Conservation (phyloP, 2,797 vertebrate species). For the Chanos chanos region DNA sequence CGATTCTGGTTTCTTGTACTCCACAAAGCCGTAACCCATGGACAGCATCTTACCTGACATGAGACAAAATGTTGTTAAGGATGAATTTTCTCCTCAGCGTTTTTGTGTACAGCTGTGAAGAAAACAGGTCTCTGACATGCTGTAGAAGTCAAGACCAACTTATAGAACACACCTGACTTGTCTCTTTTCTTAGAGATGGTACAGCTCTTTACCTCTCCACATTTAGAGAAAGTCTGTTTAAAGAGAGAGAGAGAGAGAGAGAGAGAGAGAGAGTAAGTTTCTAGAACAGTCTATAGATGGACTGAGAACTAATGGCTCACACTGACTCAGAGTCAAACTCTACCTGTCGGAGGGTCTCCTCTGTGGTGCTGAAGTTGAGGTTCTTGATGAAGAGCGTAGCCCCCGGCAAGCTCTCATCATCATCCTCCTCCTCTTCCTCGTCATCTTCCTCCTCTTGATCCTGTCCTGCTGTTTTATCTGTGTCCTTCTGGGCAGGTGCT, state of each 20-base stretch:
- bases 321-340: background rate
- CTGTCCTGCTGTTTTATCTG: background rate
- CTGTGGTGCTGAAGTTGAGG: constrained; percentile 85
- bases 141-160: too few relatives aligned
- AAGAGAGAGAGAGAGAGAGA: constrained; percentile 32
- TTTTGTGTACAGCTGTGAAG: constrained; percentile 4
- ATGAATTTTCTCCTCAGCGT: background rate
- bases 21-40: constrained; percentile 97
- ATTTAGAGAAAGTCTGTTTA: constrained; percentile 84
- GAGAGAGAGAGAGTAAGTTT: background rate
- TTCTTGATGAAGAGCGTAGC: constrained; percentile 96
- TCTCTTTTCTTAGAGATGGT: constrained; percentile 90
- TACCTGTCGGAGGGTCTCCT: constrained; percentile 82
- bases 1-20: constrained; percentile 82
- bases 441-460: constrained; percentile 32
- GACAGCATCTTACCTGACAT: constrained; percentile 80
- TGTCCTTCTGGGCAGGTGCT: constrained; percentile 51
- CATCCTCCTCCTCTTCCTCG: constrained; percentile 65
- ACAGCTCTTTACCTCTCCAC: constrained; percentile 82
- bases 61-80: background rate
- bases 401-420: constrained; percentile 78
- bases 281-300: background rate
- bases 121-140: too few relatives aligned
- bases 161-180: constrained; percentile 83
- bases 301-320: too few relatives aligned